A percentile compares a stretch with the other conserved stretches of the same genome.
These are phyloP conservation scores for Ips typographus DNA, from an alignment of 1,140 invertebrate genomes.

Conservation along the genomic window DNA sequence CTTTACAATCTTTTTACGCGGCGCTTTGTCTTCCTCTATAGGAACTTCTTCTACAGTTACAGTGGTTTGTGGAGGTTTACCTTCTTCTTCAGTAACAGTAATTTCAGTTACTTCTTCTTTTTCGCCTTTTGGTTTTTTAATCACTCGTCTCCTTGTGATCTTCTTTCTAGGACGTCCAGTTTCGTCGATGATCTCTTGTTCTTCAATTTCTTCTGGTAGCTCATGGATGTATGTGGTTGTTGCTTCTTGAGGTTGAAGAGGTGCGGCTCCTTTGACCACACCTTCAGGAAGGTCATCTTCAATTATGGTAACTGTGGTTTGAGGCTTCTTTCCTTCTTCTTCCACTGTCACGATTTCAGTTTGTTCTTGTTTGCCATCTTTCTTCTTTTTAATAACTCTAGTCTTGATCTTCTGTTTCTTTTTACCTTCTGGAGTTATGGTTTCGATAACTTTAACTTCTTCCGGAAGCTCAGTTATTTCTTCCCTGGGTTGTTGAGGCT, in stretches of 20 bases:
- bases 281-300: conserved; percentile 40
- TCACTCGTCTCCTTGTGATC: conserved; percentile 48
- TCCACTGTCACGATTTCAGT: conserved; percentile 56
- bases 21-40: conserved; percentile 49
- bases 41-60: conserved; percentile 52
- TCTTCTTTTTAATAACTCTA: conserved; percentile 49
- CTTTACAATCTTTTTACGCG: conserved; percentile 46
- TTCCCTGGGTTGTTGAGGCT: conserved; percentile 36
- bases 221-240: conserved; percentile 45
- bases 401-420: conserved; percentile 51
- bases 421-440: conserved; percentile 40
- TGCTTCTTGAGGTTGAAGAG: conserved; percentile 28
- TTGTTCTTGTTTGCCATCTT: conserved; percentile 52
- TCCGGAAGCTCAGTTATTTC: conserved; percentile 47
- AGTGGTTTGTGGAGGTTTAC: conserved; percentile 44
- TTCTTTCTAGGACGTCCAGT: conserved; percentile 44
- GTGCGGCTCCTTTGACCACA: conserved; percentile 8
- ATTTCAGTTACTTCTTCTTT: conserved; percentile 48
- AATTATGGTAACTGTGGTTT: conserved; percentile 49
- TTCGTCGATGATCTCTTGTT: conserved; percentile 46
- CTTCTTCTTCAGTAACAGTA: conserved; percentile 47
- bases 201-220: conserved; percentile 51
- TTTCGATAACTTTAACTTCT: conserved; percentile 48
- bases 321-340: conserved; percentile 54
- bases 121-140: conserved; percentile 44